Conservation (phyloP, 2,888 invertebrate genomes). For the Drosophila peninsularis region DNA sequence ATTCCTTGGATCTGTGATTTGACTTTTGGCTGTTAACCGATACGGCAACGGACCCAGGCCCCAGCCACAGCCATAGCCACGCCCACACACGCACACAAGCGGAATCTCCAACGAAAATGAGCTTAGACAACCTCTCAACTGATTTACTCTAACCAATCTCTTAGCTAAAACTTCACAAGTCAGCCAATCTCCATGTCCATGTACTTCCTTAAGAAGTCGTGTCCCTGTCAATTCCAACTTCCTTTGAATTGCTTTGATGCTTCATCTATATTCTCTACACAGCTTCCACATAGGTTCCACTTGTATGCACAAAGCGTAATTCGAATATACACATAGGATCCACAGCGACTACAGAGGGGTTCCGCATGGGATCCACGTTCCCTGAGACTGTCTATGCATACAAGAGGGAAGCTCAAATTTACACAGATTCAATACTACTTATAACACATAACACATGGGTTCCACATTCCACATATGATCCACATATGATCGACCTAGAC, state of each 20-base stretch:
- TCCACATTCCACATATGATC: slow-evolving; percentile 2
- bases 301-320: background rate
- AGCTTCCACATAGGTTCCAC: slow-evolving; percentile 8
- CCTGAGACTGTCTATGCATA: background rate
- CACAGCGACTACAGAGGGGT: background rate
- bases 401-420: background rate
- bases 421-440: background rate
- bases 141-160: slow-evolving; percentile 18
- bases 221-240: background rate
- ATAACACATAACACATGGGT: background rate
- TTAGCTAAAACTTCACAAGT: background rate
- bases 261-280: background rate
- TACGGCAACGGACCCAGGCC: slow-evolving; percentile 21
- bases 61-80: slow-evolving; percentile 15
- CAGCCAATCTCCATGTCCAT: background rate
- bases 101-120: slow-evolving; percentile 58
- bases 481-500: slow-evolving; percentile 1
- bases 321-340: background rate
- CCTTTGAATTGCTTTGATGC: slow-evolving; percentile 13
- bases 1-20: slow-evolving; percentile 85
- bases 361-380: background rate
- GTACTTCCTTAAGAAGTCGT: slow-evolving; percentile 23
- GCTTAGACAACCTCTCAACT: slow-evolving; percentile 56
- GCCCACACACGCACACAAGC: slow-evolving; percentile 25
- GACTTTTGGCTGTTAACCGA: slow-evolving; percentile 79